Percentiles rank a stretch among this genome's conserved stretches.
Conservation (phyloP, 92 coral and sea anemone genomes). For the Paramuricea clavata region DNA sequence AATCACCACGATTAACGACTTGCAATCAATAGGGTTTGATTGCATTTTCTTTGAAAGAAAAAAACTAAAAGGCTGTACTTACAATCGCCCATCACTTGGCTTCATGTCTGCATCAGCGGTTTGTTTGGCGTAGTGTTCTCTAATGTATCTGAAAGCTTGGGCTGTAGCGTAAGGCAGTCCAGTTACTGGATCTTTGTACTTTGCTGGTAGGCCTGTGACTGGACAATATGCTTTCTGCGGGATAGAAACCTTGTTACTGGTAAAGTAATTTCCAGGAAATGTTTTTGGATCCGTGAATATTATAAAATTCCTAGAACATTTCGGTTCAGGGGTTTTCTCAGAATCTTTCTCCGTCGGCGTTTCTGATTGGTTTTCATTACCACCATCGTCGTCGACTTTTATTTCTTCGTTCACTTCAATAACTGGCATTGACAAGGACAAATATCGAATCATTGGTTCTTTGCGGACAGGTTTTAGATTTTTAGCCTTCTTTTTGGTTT, state of each 20-base stretch:
- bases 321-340: constrained; percentile 70
- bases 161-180: constrained; percentile 88
- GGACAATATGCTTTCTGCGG: constrained; percentile 94
- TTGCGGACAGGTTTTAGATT: constrained; percentile 82
- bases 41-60: too few species aligned
- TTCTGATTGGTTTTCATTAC: constrained; percentile 65
- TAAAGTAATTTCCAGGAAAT: constrained; percentile 90
- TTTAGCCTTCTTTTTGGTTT: constrained; percentile 90
- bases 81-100: constrained; percentile 3
- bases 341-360: constrained; percentile 51
- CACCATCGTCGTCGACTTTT: constrained; percentile 78
- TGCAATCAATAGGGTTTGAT: too few species aligned
- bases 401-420: constrained; percentile 78
- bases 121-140: constrained; percentile 89
- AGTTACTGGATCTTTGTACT: constrained; percentile 88
- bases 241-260: constrained; percentile 76
- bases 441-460: constrained; percentile 88
- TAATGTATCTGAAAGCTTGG: constrained; percentile 90
- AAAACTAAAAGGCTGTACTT: neutral
- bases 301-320: constrained; percentile 90
- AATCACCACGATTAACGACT: too few species aligned
- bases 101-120: constrained; percentile 74
- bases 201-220: constrained; percentile 89
- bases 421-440: constrained; percentile 94
- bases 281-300: constrained; percentile 95